phyloP scores from a whole-genome alignment of 2,888 invertebrate genomes.

The Omphaloscelis lunosa region DNA sequence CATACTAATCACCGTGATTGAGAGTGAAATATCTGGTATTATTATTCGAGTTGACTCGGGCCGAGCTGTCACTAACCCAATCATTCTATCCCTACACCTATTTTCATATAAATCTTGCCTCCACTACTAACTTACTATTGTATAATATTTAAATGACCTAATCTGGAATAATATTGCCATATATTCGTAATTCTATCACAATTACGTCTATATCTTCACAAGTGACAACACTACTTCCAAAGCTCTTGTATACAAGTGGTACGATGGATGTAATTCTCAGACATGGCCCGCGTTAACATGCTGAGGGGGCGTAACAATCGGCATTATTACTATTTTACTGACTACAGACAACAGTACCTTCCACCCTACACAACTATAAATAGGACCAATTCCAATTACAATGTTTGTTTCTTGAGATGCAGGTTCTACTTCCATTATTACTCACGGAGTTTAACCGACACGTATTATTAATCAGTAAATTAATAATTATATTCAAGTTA shows the following conservation, averaged over 20 bases:
- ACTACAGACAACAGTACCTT: constrained; percentile 42
- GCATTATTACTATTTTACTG: constrained; percentile 50
- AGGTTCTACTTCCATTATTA: constrained; percentile 29
- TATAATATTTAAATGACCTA: background rate
- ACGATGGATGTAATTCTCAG: constrained; percentile 50
- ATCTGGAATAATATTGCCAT: background rate
- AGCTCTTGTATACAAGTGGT: constrained; percentile 32
- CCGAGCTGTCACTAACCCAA: too few relatives aligned
- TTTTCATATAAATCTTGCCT: background rate
- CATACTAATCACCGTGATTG: too few relatives aligned
- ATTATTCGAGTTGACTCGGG: too few relatives aligned
- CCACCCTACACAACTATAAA: constrained; percentile 37
- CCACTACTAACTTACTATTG: background rate
- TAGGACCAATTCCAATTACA: constrained; percentile 49
- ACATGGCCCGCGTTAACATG: constrained; percentile 41
- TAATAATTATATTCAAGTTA: constrained; percentile 32
- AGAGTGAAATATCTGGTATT: too few relatives aligned
- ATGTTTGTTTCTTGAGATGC: constrained; percentile 46
- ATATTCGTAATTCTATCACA: background rate
- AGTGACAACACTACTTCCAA: constrained; percentile 23
- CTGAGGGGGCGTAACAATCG: constrained; percentile 44
- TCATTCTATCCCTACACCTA: background rate
- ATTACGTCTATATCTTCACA: background rate
- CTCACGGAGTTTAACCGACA: constrained; percentile 9
- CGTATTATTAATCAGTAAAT: constrained; percentile 38